Percentiles rank a stretch among this genome's conserved stretches.
Conservation (phyloP, 2,888 invertebrate genomes). For the Thalpophila matura region DNA sequence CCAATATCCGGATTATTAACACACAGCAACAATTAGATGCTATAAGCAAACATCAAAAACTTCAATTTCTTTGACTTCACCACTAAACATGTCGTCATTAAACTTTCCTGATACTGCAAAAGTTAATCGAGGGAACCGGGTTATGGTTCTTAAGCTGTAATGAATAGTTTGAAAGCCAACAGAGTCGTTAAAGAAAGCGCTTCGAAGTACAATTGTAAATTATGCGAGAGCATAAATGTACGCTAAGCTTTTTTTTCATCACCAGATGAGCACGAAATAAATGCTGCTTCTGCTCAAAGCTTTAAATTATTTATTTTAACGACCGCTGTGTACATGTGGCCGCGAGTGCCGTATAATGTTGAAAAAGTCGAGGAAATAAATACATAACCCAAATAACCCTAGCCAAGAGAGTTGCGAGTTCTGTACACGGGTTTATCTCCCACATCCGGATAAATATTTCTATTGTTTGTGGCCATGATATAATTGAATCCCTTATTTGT, state of each 20-base stretch:
- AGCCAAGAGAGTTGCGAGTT: background rate
- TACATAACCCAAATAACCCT: background rate
- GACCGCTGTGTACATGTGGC: conserved; percentile 28
- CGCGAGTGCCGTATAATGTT: conserved; percentile 20
- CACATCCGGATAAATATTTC: conserved; percentile 13
- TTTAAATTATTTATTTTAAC: conserved; percentile 49
- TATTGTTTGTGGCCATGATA: conserved; percentile 2
- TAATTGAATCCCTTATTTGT: conserved; percentile 2
- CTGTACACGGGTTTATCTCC: background rate
- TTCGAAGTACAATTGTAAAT: conserved; percentile 27
- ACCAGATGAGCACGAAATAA: conserved; percentile 42
- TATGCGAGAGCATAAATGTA: conserved; percentile 29
- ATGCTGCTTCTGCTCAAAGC: conserved; percentile 26
- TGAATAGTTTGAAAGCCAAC: conserved; percentile 8
- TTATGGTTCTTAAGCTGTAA: conserved; percentile 25
- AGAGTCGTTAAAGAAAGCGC: conserved; percentile 30
- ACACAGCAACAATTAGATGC: background rate
- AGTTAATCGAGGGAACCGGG: conserved; percentile 17
- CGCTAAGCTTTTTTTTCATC: conserved; percentile 31
- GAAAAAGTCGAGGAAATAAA: conserved; percentile 30
- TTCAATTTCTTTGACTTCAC: background rate
- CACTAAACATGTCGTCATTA: conserved; percentile 5
- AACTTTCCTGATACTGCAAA: background rate
- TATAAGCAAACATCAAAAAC: background rate
- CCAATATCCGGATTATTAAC: background rate